Base-by-base conservation (phyloP, 2,888 invertebrate species). In the Spialia ferax region DNA sequence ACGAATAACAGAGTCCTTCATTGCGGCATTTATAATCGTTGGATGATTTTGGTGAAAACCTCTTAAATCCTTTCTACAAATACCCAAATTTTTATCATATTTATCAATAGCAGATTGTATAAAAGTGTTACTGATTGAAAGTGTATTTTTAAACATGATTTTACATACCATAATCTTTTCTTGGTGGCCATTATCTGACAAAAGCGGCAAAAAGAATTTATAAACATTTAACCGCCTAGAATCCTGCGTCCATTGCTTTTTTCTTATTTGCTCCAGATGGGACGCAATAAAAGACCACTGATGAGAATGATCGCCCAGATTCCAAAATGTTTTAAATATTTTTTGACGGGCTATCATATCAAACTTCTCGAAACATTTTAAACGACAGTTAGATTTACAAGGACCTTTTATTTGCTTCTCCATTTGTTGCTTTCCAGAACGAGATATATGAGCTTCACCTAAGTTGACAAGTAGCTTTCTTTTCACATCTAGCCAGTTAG, bases 221-320 rank as follows among this genome's bases (percentile, higher is more conserved):
- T 56, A 69, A 60, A 70, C 68, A 70, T 70, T 70, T 65, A 70
- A 70, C 62, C 68, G 64, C 59, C 62, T 70, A 13, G 68, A 70
- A 70, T 70, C 65, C 54, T 68, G 68, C 55, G 70, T 65, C 68
- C 65, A 70, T 65, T 68, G 68, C 35, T 68, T 70, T 66, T 70
- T 69, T 63, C 23, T 62, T 66, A 69, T 69, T 60, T 62, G 38
- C 23, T 69, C 63, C 32, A 69, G 50, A 57, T 69, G 54, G 52
- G 69, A 69, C 52, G 69, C 61, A 54, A 70, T 65, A 68, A 65
- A 62, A 65, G 63, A 66, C 68, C 70, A 68, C 66, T 70, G 66
- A 11, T 56, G 68, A 64, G 20, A 63, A 63, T 70, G 71, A 20
- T 69, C 57, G 64, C 67, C 63, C 57, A 64, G 56, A 62, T 63